Conservation (phyloP, 2,888 invertebrate species). For the Petrolisthes manimaculis region DNA sequence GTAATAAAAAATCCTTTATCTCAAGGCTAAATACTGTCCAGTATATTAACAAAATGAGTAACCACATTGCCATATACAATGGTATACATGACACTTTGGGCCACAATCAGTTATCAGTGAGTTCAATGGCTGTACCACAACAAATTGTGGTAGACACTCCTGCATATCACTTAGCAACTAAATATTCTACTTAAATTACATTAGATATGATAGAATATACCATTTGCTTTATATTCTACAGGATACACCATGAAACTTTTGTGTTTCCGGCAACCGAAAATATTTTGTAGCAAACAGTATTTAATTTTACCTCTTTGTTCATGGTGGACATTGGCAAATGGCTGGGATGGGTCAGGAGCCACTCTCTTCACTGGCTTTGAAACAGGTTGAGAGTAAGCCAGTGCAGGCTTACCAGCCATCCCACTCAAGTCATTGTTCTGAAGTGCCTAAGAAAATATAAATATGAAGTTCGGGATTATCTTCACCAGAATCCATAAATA, state of each 20-base stretch:
- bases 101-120: too few relatives aligned
- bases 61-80: too few relatives aligned
- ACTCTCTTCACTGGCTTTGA: conserved; percentile 35
- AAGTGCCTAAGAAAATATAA: conserved; percentile 11
- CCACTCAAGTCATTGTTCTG: conserved; percentile 7
- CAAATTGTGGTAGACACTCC: too few relatives aligned
- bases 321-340: conserved; percentile 10
- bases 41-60: background rate
- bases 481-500: background rate
- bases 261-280: background rate
- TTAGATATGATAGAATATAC: too few relatives aligned
- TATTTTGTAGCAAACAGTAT: background rate
- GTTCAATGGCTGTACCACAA: too few relatives aligned
- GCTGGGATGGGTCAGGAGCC: conserved; percentile 36
- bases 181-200: too few relatives aligned
- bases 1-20: too few relatives aligned
- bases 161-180: too few relatives aligned
- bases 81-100: too few relatives aligned
- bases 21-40: background rate
- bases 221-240: too few relatives aligned
- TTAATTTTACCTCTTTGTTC: conserved; percentile 24
- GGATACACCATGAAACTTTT: too few relatives aligned
- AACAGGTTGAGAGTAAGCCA: conserved; percentile 48
- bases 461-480: background rate
- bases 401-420: conserved; percentile 6